These are phyloP conservation scores for Azemiops feae DNA, from an alignment of 2,113 vertebrate genomes.

Conservation along the genomic window DNA sequence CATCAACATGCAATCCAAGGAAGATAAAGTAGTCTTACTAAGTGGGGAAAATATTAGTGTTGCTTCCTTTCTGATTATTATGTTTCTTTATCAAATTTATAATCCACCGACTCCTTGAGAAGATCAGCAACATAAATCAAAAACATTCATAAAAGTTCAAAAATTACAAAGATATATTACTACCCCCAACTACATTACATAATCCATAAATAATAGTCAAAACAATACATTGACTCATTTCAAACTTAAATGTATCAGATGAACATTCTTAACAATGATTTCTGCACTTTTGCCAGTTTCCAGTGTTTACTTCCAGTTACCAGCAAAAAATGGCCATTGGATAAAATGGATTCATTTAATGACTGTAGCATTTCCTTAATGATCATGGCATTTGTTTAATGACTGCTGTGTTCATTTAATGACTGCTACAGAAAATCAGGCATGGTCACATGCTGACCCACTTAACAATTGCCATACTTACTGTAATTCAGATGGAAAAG, in stretches of 20 bases:
- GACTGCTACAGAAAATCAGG: not conserved
- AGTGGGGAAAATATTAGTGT: not conserved
- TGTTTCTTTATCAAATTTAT: not conserved
- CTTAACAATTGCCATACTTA: not conserved
- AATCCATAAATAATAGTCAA: not conserved
- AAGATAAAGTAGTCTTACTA: not conserved
- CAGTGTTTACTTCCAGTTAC: not conserved
- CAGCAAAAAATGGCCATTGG: not conserved
- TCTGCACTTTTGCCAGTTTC: not conserved
- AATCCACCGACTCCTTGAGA: not conserved
- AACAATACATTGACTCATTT: not conserved
- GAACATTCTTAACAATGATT: not conserved
- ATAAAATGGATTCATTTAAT: not conserved
- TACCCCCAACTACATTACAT: not conserved
- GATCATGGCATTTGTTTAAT: not conserved
- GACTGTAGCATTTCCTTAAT: not conserved
- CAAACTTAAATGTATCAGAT: not conserved
- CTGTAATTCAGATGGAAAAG: not conserved
- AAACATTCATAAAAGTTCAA: not conserved
- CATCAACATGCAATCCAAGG: not conserved
- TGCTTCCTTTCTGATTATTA: not conserved
- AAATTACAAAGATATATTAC: not conserved
- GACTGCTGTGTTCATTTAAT: not conserved
- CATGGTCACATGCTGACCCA: not conserved
- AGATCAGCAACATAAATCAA: not conserved